A percentile compares a stretch with the other conserved stretches of the same genome.
Evolutionary conservation across 2,113 vertebrate species (phyloP).

Genomic region (Callocephalon fimbriatum): DNA sequence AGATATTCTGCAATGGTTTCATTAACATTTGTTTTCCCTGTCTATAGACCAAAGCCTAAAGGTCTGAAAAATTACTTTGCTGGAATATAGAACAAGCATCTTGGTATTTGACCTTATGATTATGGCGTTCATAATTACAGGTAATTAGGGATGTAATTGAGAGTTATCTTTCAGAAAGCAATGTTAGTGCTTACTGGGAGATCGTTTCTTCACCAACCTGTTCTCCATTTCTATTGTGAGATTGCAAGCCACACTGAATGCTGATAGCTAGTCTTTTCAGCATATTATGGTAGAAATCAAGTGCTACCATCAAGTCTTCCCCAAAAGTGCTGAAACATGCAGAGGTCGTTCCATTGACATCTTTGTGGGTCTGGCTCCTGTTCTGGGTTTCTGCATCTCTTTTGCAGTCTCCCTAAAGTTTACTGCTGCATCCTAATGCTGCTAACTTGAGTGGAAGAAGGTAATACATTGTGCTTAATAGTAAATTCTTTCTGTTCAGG

Average conservation of each 20-base stretch:
- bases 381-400: neutral
- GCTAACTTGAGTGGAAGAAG: neutral
- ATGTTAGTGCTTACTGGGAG: neutral
- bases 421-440: neutral
- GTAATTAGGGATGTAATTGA: neutral
- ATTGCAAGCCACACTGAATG: neutral
- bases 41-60: neutral
- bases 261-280: neutral
- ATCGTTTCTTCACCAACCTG: neutral
- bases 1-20: neutral
- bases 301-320: neutral
- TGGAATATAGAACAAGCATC: neutral
- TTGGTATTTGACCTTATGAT: neutral
- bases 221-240: neutral
- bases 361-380: neutral
- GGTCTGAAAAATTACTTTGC: neutral
- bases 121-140: neutral
- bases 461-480: neutral
- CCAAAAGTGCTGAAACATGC: neutral
- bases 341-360: accelerated
- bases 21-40: neutral
- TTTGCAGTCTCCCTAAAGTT: neutral
- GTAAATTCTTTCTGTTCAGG: neutral
- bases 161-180: neutral
- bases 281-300: neutral